Evolutionary conservation across 2,797 vertebrate genomes (phyloP), one percentile per base, ranked within the genome.

Genomic region (Etheostoma perlongum): DNA sequence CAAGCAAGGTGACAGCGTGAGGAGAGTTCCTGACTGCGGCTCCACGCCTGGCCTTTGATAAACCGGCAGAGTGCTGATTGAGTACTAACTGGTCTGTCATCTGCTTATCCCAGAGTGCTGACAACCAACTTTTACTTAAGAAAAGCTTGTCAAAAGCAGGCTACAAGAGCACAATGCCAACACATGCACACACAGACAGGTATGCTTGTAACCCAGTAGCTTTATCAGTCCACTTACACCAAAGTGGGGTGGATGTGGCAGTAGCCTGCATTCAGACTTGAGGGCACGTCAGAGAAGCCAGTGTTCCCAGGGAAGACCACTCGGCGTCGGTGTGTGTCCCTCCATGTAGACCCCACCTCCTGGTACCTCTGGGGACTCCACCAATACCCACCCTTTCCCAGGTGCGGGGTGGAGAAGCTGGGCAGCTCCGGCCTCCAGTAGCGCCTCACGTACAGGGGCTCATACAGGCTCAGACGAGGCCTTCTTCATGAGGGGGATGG

Each of bases 271-370:
- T 18, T 72, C 40, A 82, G 81, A 62, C 81, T 88, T 0, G 88
- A 91, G 1, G 74, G 79, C 67, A 91, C 70, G 0, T 94, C 81
- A 0, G 85, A 90, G 81, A 91, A 91, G 72, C 86, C 90, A 0
- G 89, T 90, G 85, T 91, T 94, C 10, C 88, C 84, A 2, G 86
- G 89, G 54, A 93, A 74, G 63, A 93, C 83, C 63, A 92, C 60
- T 2, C 67, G 62, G 14, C 25, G 82, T 18, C 15, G 19, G 25
- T 19, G 78, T 0, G 72, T 47, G 81, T 87, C 76, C 67, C 73
- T 88, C 91, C 89, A 90, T 8, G 78, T 68, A 2, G 83, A 40
- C n/a, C 90, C 86, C 30, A 88, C 82, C 0, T 81, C 72, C 68
- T 87, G 88, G 78, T 75, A 73, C 68, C 87, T 81, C 85, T 87